Evolutionary conservation across 2,888 invertebrate species (phyloP).

Genomic region (Sycophila texana): DNA sequence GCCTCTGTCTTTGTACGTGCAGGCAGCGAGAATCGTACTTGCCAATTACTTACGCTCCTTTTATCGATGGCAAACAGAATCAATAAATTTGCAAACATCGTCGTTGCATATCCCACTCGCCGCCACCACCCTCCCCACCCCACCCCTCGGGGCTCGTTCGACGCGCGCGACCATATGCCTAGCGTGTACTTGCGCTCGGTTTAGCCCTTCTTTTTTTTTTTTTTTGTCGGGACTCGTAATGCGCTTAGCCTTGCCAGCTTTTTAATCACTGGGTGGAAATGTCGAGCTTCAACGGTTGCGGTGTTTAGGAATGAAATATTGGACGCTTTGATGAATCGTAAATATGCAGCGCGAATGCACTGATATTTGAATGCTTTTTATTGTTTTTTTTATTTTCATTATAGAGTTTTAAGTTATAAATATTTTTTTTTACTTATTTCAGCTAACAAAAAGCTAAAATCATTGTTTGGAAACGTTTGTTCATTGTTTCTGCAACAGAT

Average conservation of each 20-base stretch:
- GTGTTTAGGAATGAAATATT: no score
- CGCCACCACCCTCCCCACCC: no score
- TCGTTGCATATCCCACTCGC: not conserved
- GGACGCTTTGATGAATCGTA: no score
- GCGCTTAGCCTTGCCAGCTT: constrained; percentile 8
- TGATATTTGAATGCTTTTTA: not conserved
- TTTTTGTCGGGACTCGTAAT: constrained; percentile 52
- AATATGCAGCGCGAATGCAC: not conserved
- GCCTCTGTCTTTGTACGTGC: constrained; percentile 36
- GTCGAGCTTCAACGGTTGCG: no score
- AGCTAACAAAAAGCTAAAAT: no score
- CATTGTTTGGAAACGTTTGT: no score
- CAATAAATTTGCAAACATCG: constrained; percentile 51
- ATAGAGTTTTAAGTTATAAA: no score
- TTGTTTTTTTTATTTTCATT: no score
- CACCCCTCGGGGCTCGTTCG: not conserved
- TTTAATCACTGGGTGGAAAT: not conserved
- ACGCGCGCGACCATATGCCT: not conserved
- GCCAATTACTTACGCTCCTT: constrained; percentile 52
- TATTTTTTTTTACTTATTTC: no score
- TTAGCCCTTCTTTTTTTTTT: not conserved
- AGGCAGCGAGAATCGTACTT: constrained; percentile 30
- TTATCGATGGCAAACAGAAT: constrained; percentile 49
- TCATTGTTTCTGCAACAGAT: no score
- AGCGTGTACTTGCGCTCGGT: not conserved